Evolutionary conservation across 2,797 vertebrate species (phyloP).

Genomic region (Ficedula albicollis): DNA sequence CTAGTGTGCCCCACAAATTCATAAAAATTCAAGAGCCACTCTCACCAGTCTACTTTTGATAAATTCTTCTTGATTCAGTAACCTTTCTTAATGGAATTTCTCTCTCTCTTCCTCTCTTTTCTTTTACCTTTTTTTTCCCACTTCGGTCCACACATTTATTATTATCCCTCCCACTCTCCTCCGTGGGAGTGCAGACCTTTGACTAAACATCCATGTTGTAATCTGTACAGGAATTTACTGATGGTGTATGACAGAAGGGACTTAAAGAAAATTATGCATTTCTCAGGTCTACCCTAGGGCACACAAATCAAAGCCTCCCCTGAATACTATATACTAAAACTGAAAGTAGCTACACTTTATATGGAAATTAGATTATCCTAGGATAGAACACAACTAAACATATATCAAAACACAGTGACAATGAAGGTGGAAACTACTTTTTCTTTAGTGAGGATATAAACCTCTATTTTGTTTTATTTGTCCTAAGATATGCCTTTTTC

Average conservation of each 20-base stretch:
- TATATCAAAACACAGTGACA: conserved; percentile 72
- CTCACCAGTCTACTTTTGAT: conserved; percentile 65
- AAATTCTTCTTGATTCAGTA: conserved; percentile 76
- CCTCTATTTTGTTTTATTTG: conserved; percentile 35
- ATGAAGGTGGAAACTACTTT: conserved; percentile 28
- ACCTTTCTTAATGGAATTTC: conserved; percentile 72
- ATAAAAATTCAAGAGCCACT: conserved; percentile 62
- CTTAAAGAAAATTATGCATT: conserved; percentile 75
- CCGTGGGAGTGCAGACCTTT: conserved; percentile 38
- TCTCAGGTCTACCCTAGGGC: conserved; percentile 73
- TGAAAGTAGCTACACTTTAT: conserved; percentile 75
- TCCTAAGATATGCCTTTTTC: conserved; percentile 3
- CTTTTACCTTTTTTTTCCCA: conserved; percentile 33
- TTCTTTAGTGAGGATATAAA: conserved; percentile 4
- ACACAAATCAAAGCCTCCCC: conserved; percentile 78
- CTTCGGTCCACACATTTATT: conserved; percentile 47
- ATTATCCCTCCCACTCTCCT: conserved; percentile 30
- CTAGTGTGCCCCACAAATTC: conserved; percentile 20
- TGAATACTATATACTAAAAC: conserved; percentile 66
- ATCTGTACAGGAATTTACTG: conserved; percentile 66
- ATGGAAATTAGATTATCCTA: conserved; percentile 78
- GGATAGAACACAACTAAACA: conserved; percentile 61
- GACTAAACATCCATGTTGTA: conserved; percentile 67
- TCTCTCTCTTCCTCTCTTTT: conserved; percentile 54
- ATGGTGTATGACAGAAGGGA: conserved; percentile 68